A percentile compares a stretch with the other conserved stretches of the same genome.
Conservation (phyloP, 2,888 invertebrate genomes). For the Chymomyza procnemis region DNA sequence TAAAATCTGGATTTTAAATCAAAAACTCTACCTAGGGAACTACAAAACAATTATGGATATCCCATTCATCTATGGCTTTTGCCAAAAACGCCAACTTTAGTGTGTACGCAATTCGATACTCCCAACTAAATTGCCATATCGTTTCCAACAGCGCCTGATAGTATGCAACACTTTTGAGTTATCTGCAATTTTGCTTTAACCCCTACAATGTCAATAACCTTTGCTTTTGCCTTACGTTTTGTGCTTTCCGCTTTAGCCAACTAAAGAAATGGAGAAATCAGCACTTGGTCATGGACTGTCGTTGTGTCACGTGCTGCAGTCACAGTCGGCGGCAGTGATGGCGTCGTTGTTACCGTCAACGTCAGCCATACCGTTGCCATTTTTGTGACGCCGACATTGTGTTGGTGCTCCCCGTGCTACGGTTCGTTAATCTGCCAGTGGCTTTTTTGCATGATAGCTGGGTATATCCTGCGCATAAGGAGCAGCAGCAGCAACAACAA, state of each 20-base stretch:
- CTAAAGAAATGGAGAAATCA: slow-evolving; percentile 61
- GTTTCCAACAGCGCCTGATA: slow-evolving; percentile 24
- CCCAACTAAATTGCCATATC: not conserved
- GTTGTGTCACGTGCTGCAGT: slow-evolving; percentile 59
- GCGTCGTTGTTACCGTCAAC: not conserved
- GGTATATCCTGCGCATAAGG: slow-evolving; percentile 65
- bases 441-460: slow-evolving; percentile 69
- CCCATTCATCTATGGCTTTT: too few species aligned
- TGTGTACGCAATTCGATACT: not conserved
- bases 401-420: slow-evolving; percentile 64
- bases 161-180: slow-evolving; percentile 24
- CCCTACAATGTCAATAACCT: slow-evolving; percentile 67
- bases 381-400: slow-evolving; percentile 13
- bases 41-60: too few species aligned
- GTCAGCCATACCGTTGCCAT: slow-evolving; percentile 11
- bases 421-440: slow-evolving; percentile 70
- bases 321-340: not conserved
- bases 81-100: too few species aligned
- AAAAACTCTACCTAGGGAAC: too few species aligned
- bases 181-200: not conserved
- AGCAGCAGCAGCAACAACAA: not conserved
- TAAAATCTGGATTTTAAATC: too few species aligned
- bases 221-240: slow-evolving; percentile 29
- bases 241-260: slow-evolving; percentile 25
- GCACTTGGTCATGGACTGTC: slow-evolving; percentile 72